Evolutionary conservation across 2,888 invertebrate genomes (phyloP).

Genomic region (Heliconius charithonia): DNA sequence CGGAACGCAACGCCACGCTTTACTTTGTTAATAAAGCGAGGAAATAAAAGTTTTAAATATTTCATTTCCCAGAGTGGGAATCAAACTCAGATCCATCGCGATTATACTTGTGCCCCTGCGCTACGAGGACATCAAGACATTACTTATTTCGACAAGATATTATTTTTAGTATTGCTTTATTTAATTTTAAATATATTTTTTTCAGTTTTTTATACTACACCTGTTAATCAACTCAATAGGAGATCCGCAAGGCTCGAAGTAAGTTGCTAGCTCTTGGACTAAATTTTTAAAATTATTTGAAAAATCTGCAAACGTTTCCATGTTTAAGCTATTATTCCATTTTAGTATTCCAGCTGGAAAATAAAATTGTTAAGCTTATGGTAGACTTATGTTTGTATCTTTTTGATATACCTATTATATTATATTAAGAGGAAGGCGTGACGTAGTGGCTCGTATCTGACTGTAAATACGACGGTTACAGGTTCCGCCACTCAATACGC

Average conservation of each 20-base stretch:
- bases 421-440: no score
- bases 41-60: not conserved
- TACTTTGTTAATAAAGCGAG: not conserved
- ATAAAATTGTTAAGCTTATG: not conserved
- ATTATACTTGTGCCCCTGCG: not conserved
- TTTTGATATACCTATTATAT: not conserved
- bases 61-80: not conserved
- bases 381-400: not conserved
- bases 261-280: conserved; percentile 57
- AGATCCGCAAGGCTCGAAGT: conserved; percentile 58
- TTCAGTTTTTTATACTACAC: conserved; percentile 40
- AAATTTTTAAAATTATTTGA: conserved; percentile 52
- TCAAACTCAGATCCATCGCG: not conserved
- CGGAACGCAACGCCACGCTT: no score
- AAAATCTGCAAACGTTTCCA: conserved; percentile 54
- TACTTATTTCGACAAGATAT: not conserved
- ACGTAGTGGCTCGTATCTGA: no score
- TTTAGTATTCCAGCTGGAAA: conserved; percentile 56
- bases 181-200: not conserved
- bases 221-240: conserved; percentile 59
- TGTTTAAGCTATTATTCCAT: conserved; percentile 54
- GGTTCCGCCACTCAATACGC: not conserved
- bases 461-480: no score
- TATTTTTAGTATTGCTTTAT: no score
- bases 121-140: not conserved